Percentiles rank a stretch among this genome's conserved stretches.
Conservation (phyloP, 2,888 invertebrate species). For the Eupithecia exiguata region DNA sequence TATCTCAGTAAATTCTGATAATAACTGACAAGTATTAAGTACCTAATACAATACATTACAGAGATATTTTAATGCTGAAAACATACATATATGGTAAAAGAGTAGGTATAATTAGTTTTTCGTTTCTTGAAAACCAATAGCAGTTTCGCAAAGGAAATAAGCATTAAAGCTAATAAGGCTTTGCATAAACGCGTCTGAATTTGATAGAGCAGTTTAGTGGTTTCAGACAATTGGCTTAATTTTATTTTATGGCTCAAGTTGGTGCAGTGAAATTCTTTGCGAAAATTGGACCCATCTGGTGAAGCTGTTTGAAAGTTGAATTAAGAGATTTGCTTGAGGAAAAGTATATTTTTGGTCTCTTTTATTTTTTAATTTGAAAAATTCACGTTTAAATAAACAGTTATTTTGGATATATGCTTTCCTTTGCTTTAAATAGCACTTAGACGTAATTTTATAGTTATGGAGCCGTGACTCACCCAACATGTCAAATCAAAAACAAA, state of each 20-base stretch:
- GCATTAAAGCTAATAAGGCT: slow-evolving; percentile 37
- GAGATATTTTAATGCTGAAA: not conserved
- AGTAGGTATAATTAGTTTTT: slow-evolving; percentile 48
- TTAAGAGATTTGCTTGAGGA: not conserved
- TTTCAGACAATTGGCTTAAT: slow-evolving; percentile 31
- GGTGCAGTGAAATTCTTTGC: slow-evolving; percentile 16
- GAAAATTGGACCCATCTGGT: slow-evolving; percentile 5
- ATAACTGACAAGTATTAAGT: too few relatives aligned
- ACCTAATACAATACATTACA: too few relatives aligned
- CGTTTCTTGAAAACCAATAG: slow-evolving; percentile 50
- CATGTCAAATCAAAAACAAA: too few relatives aligned
- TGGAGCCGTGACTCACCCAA: too few relatives aligned
- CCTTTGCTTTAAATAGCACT: not conserved
- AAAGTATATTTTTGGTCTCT: slow-evolving; percentile 5
- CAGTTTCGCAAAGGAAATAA: slow-evolving; percentile 27
- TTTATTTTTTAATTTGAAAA: not conserved
- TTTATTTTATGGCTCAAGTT: slow-evolving; percentile 26
- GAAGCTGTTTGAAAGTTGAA: not conserved
- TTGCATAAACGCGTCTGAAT: slow-evolving; percentile 32
- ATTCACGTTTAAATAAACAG: not conserved
- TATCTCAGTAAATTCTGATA: too few relatives aligned
- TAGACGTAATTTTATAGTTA: too few relatives aligned
- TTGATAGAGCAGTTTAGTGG: slow-evolving; percentile 25
- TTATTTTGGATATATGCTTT: not conserved
- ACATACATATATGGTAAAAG: not conserved